Conservation (phyloP, 2,888 invertebrate species). For the Netelia inedita region DNA sequence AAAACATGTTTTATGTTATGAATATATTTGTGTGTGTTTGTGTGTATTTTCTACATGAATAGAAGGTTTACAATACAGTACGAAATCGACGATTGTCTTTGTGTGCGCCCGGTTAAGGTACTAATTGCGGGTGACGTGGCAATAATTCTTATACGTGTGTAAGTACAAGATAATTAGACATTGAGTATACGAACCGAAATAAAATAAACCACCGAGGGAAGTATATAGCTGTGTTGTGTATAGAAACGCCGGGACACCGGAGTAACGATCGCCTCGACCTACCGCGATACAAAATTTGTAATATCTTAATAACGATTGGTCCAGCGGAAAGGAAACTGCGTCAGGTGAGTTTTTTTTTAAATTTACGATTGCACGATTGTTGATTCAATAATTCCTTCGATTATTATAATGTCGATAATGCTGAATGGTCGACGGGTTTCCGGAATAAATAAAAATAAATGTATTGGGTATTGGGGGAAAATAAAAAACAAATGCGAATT, state of each 20-base stretch:
- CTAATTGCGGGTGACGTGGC: constrained; percentile 68
- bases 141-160: constrained; percentile 13
- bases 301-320: no score
- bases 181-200: constrained; percentile 43
- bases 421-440: no score
- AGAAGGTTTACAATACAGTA: constrained; percentile 10
- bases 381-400: no score
- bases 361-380: no score
- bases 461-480: not conserved
- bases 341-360: no score
- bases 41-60: no score
- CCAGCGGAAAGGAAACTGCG: no score
- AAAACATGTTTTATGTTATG: constrained; percentile 35
- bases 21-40: not conserved
- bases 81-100: constrained; percentile 55
- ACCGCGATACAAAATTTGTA: not conserved
- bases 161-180: constrained; percentile 54
- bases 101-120: constrained; percentile 61
- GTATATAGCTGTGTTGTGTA: not conserved
- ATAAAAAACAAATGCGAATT: constrained; percentile 5
- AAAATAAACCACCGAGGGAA: not conserved
- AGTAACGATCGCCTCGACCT: not conserved
- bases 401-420: no score
- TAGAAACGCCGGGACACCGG: not conserved
- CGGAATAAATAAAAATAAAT: not conserved